phyloP scores from a whole-genome alignment of 2,888 invertebrate species.

The Tenthredo mesomela region DNA sequence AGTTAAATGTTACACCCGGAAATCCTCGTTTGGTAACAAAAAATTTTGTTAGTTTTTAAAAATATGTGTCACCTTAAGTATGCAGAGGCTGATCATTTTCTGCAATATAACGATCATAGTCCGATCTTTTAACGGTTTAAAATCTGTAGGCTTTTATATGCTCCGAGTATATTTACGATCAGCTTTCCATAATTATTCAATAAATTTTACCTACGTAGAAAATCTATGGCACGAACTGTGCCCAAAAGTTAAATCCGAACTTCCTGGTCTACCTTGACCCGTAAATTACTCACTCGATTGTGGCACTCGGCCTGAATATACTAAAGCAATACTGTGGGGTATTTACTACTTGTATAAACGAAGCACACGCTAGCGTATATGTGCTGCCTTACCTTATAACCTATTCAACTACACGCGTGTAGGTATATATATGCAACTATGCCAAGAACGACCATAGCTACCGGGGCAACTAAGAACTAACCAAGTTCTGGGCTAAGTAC shows the following conservation, averaged over 20 bases:
- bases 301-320: slow-evolving; percentile 34
- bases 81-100: not conserved
- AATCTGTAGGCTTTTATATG: not conserved
- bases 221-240: not conserved
- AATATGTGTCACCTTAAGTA: not conserved
- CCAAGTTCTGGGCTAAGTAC: slow-evolving; percentile 33
- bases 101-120: not conserved
- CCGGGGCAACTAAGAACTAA: slow-evolving; percentile 35
- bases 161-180: not conserved
- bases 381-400: slow-evolving; percentile 12
- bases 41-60: not conserved
- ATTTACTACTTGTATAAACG: not conserved
- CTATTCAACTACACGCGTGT: slow-evolving; percentile 29
- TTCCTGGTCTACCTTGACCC: slow-evolving; percentile 47
- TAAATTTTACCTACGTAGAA: slow-evolving; percentile 21
- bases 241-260: not conserved
- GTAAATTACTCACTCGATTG: slow-evolving; percentile 40
- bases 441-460: slow-evolving; percentile 15
- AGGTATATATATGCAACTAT: not conserved
- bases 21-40: not conserved
- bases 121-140: not conserved
- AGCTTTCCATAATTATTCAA: slow-evolving; percentile 28
- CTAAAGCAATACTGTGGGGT: not conserved
- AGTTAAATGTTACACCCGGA: not conserved
- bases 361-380: not conserved